Conservation (phyloP, 2,113 vertebrate genomes). For the Cisticola juncidis region DNA sequence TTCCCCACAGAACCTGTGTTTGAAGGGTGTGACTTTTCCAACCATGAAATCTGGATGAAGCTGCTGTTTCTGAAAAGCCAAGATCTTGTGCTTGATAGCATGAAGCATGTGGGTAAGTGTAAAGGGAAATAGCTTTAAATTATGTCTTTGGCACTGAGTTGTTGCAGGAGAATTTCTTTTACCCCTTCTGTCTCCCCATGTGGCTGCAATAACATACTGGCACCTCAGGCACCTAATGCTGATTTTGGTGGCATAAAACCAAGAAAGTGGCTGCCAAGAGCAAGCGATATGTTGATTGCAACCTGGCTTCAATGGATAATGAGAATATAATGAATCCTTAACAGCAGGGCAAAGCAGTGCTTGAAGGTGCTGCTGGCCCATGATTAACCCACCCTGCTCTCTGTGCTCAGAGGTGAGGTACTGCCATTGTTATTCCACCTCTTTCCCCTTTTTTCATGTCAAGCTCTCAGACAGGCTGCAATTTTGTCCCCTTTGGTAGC, state of each 20-base stretch:
- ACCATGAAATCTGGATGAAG: neutral
- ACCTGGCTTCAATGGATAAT: neutral
- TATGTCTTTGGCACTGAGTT: neutral
- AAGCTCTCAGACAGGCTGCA: neutral
- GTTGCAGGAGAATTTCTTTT: neutral
- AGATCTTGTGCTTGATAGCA: neutral
- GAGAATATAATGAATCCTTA: neutral
- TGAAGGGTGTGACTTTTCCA: neutral
- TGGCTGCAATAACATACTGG: fast-evolving
- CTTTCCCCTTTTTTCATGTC: neutral
- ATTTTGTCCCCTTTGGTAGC: neutral
- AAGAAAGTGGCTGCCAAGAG: neutral
- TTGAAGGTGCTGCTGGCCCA: neutral
- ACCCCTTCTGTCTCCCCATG: neutral
- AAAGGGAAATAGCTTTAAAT: neutral
- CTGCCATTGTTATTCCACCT: neutral
- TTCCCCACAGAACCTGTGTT: neutral
- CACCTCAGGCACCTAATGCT: neutral
- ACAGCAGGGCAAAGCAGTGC: neutral
- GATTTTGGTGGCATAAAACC: neutral
- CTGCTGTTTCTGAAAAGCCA: neutral
- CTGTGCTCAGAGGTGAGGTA: neutral
- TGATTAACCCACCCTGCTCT: fast-evolving
- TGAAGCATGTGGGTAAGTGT: neutral
- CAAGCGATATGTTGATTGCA: neutral